Evolutionary conservation across 2,888 invertebrate species (phyloP), one percentile per base, ranked within the genome.

Genomic region (Leistus spinibarbis): DNA sequence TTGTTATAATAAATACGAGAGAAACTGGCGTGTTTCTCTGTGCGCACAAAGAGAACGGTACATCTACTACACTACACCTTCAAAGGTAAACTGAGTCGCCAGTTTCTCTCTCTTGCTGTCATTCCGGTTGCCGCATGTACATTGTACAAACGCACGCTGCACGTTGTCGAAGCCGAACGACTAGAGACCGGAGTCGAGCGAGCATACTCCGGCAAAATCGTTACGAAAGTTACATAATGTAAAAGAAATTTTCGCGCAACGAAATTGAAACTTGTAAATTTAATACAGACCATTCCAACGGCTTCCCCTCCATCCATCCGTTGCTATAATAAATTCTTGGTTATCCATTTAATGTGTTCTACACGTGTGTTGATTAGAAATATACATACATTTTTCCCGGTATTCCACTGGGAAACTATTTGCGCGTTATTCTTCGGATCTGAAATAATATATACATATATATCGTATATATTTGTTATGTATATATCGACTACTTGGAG

Each of bases 71-170:
- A 40, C 40, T 40, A 40, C 66, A 66, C 19, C 60, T 57, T 53
- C 72, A 66, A 27, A 66, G 54, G 72, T 40, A 73, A 73, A 73
- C 72, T 73, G 23, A 73, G 10, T 16, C 22, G 24, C 13, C 9
- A 71, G 71, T 71, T 71, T 71, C 66, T 73, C 71, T 71, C 72
- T 73, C 71, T 64, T 71, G 64, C 71, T 71, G 65, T 64, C 71
- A 71, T 63, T 71, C 71, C 65, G 54, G 54, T 71, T 65, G 66
- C 72, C 72, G 72, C 72, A 73, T 73, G 72, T 65, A 24, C n/a
- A n/a, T 66, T 73, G 72, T 65, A 40, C 40, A 40, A 40, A 40
- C 40, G 40, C 54, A 16, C 22, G 22, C 20, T 73, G 53, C 72
- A 73, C 72, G 72, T 70, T 73, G 72, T 65, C 72, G 72, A 73